Evolutionary conservation across 2,888 invertebrate species (phyloP), one percentile per base, ranked within the genome.

Genomic region (Pteria penguin): DNA sequence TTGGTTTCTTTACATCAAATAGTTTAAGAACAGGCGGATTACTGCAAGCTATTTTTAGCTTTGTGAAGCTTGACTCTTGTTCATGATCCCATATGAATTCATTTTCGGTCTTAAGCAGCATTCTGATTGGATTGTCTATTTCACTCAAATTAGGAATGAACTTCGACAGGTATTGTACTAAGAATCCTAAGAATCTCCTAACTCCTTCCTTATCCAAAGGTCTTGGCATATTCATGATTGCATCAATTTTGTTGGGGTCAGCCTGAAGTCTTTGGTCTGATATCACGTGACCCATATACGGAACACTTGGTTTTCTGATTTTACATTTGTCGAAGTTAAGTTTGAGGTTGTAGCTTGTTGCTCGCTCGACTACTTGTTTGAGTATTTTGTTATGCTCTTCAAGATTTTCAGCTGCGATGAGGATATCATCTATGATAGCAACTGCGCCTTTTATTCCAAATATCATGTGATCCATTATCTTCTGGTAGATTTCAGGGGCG

Each of bases 401-500:
- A 14, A 22, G 27, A 32, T 78, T 74, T 11, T 57, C 36, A 4
- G 78, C 82, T 2, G 76, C 80, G 4, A 83, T 81, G 0, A 84
- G 69, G 36, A 83, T 82, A 60, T 78, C 83, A 72, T 82, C 80
- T 18, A 82, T 81, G 2, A 83, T 82, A 18, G 81, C 81, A 45
- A 57, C 58, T 24, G 76, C 79, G 11, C 84, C 82, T n/a, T 71
- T 63, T 14, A 80, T 78, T 18, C 78, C 81, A 66, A 75, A 72
- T 4, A 80, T 60, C 80, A 81, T 82, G 22, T 82, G 45, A 32
- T 83, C 82, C 82, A 84, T 84, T n/a, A 83, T 81, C 5, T 75
- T 52, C 61, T 81, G 80, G 54, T 73, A 84, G 24, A 82, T 78
- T 45, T 84, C 84, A 24, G 84, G 80, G 0, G 78, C 81, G 2